These are phyloP conservation scores for Fistularia commersonii DNA, from an alignment of 2,797 vertebrate species.

Conservation along the genomic window DNA sequence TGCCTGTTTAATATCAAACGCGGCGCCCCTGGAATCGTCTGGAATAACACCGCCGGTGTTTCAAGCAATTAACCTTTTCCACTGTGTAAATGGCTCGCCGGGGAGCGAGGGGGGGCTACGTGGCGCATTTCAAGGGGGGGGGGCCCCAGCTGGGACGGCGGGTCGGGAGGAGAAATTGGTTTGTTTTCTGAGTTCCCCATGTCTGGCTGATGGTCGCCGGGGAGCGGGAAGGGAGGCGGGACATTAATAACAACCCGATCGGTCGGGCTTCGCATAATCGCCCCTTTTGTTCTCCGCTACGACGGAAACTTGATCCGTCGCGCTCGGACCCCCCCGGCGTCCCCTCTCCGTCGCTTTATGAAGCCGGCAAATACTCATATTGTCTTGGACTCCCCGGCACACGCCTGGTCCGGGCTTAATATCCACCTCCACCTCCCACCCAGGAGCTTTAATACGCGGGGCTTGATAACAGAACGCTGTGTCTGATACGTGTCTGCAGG, in stretches of 20 bases:
- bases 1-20: slow-evolving; percentile 66
- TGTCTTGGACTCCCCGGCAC: slow-evolving; percentile 12
- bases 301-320: slow-evolving; percentile 59
- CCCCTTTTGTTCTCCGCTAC: slow-evolving; percentile 75
- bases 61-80: slow-evolving; percentile 74
- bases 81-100: slow-evolving; percentile 54
- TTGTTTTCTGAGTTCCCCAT: slow-evolving; percentile 16
- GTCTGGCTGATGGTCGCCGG: slow-evolving; percentile 25
- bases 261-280: slow-evolving; percentile 74
- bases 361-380: slow-evolving; percentile 30
- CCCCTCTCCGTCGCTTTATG: slow-evolving; percentile 26
- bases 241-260: slow-evolving; percentile 77
- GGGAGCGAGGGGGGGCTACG: slow-evolving; percentile 34
- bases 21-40: slow-evolving; percentile 62
- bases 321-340: slow-evolving; percentile 12
- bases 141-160: slow-evolving; percentile 35
- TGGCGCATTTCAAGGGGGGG: slow-evolving; percentile 36
- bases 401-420: slow-evolving; percentile 52
- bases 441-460: slow-evolving; percentile 54
- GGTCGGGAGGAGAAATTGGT: slow-evolving; percentile 6
- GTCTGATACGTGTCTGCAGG: slow-evolving; percentile 68
- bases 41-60: slow-evolving; percentile 66
- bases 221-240: slow-evolving; percentile 38
- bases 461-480: slow-evolving; percentile 68
- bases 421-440: slow-evolving; percentile 47